A percentile compares a stretch with the other conserved stretches of the same genome.
Conservation (phyloP, 2,113 vertebrate genomes). For the Saguinus midas region DNA sequence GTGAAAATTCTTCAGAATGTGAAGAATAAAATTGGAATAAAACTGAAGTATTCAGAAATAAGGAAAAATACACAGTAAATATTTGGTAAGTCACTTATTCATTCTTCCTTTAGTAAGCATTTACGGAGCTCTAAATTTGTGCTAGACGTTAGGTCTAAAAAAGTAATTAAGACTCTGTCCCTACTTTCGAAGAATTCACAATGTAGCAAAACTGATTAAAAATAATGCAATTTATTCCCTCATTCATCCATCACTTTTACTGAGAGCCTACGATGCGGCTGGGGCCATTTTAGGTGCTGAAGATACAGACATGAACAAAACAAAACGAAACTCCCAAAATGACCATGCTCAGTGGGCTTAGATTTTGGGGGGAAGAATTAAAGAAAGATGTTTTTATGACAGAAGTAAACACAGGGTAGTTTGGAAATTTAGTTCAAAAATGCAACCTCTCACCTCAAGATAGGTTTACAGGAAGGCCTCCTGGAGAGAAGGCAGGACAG, state of each 20-base stretch:
- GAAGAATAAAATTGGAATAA: not conserved
- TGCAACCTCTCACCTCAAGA: not conserved
- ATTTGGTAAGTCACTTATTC: not conserved
- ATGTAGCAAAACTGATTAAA: not conserved
- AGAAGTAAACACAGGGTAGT: not conserved
- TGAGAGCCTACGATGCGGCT: not conserved
- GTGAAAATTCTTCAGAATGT: not conserved
- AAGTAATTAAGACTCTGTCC: no score
- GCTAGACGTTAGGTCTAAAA: not conserved
- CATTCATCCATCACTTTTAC: not conserved
- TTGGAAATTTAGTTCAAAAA: not conserved
- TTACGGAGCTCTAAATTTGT: not conserved
- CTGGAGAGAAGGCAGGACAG: not conserved
- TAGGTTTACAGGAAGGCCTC: not conserved
- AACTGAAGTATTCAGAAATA: not conserved
- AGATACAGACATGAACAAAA: not conserved
- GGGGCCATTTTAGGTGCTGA: not conserved
- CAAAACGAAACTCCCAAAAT: not conserved
- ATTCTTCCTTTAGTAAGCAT: not conserved
- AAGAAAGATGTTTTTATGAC: not conserved
- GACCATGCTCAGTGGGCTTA: not conserved
- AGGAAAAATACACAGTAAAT: not conserved
- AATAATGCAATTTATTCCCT: not conserved
- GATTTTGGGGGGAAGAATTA: not conserved
- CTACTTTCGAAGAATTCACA: no score